phyloP scores from a whole-genome alignment of 2,797 vertebrate species.

The Coluber constrictor region DNA sequence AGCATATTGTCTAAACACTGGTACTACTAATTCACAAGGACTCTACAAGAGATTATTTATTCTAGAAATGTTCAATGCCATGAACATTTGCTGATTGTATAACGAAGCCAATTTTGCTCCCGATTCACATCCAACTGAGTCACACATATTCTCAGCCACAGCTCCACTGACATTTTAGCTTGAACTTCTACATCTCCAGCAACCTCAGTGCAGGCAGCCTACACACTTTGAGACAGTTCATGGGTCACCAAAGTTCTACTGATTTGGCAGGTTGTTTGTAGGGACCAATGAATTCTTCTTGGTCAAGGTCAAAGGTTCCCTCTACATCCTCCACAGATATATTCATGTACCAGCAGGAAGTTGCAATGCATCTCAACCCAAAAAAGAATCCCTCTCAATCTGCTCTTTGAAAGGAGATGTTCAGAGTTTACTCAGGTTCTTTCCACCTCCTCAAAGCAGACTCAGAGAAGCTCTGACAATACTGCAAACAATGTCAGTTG shows the following conservation, averaged over 20 bases:
- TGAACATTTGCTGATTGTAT: constrained; percentile 15
- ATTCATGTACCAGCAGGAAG: neutral
- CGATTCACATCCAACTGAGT: constrained; percentile 15
- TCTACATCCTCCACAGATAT: neutral
- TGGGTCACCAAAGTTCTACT: constrained; percentile 25
- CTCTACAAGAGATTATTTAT: neutral
- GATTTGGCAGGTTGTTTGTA: constrained; percentile 37
- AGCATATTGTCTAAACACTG: neutral
- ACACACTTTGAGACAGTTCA: constrained; percentile 17
- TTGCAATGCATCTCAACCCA: neutral
- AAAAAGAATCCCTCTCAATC: neutral
- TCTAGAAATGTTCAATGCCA: neutral
- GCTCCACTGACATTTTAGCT: constrained; percentile 51
- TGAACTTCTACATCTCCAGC: constrained; percentile 48
- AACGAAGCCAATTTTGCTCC: constrained; percentile 17
- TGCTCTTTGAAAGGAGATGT: neutral
- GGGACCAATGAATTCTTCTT: constrained; percentile 34
- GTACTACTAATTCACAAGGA: neutral
- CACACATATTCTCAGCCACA: constrained; percentile 49
- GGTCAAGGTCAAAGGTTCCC: constrained; percentile 35
- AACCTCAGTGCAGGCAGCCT: constrained; percentile 33
- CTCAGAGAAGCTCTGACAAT: neutral
- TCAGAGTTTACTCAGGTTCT: neutral
- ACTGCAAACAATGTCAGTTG: neutral
- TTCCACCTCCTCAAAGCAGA: neutral